Percentiles rank a stretch among this genome's conserved stretches.
Conservation (phyloP, 2,797 vertebrate species). For the Eremophila alpestris region DNA sequence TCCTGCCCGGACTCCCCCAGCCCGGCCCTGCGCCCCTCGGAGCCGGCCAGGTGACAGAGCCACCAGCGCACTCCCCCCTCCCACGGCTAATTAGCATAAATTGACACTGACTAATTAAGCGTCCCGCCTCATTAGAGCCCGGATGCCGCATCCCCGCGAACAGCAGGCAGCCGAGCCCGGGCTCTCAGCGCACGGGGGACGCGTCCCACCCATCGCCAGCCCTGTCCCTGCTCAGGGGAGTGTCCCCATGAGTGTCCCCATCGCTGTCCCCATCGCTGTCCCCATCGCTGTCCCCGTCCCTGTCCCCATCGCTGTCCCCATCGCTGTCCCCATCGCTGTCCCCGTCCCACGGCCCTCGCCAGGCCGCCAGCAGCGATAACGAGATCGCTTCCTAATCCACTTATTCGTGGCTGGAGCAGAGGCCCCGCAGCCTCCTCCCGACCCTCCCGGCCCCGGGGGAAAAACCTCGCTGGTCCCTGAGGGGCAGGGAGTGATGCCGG, state of each 20-base stretch:
- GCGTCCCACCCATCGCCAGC: accelerated
- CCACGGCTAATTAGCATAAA: background rate
- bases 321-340: background rate
- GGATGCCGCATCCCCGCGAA: background rate
- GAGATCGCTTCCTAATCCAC: background rate
- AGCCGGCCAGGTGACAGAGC: background rate
- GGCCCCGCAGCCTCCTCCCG: background rate
- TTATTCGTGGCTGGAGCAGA: slow-evolving; percentile 14
- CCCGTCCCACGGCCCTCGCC: accelerated
- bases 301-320: background rate
- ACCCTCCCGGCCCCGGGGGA: background rate
- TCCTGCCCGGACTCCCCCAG: background rate
- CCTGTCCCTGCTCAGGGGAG: too few relatives aligned
- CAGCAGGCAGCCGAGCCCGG: background rate
- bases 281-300: background rate
- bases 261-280: background rate
- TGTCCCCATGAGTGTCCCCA: background rate
- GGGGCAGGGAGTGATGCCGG: background rate
- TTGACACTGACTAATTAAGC: slow-evolving; percentile 41
- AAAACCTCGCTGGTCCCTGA: background rate
- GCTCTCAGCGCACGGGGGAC: accelerated
- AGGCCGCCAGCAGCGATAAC: background rate
- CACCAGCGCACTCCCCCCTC: background rate
- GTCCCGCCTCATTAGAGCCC: background rate
- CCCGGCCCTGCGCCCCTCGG: background rate